These are phyloP conservation scores for Otocyon megalotis DNA, from an alignment of 2,113 vertebrate species.

Conservation along the genomic window DNA sequence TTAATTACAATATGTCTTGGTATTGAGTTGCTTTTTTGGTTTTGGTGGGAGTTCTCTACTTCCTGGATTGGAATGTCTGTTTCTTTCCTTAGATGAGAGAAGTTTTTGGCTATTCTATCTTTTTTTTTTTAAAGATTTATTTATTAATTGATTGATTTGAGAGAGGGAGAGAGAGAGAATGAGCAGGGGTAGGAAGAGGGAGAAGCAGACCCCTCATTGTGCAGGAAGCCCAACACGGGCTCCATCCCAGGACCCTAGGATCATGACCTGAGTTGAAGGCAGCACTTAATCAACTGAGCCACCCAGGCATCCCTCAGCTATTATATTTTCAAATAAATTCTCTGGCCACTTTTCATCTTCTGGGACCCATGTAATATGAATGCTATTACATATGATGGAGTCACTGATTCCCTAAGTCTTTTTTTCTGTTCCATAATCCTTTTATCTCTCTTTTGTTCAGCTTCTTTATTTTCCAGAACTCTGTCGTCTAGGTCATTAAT, in stretches of 20 bases:
- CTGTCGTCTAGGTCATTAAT: not conserved
- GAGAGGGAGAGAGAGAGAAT: not conserved
- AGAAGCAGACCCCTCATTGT: too few relatives aligned
- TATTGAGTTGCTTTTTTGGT: not conserved
- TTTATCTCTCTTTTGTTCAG: not conserved
- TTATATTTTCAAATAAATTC: not conserved
- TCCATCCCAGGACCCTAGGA: too few relatives aligned
- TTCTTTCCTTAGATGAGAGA: not conserved
- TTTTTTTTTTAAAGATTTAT: not conserved
- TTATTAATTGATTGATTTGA: not conserved
- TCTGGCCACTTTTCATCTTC: not conserved
- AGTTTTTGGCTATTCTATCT: not conserved
- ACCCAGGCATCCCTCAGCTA: not conserved
- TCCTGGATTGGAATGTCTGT: not conserved
- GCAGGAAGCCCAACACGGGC: too few relatives aligned
- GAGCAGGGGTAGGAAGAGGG: not conserved
- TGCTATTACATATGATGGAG: not conserved
- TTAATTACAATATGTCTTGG: not conserved
- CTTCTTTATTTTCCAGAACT: not conserved
- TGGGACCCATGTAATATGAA: not conserved
- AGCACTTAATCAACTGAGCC: too few relatives aligned
- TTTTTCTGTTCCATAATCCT: not conserved
- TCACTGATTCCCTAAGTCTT: not conserved
- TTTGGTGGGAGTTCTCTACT: not conserved
- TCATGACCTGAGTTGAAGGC: too few relatives aligned